phyloP scores from a whole-genome alignment of 2,797 vertebrate genomes.

The Acomys russatus region DNA sequence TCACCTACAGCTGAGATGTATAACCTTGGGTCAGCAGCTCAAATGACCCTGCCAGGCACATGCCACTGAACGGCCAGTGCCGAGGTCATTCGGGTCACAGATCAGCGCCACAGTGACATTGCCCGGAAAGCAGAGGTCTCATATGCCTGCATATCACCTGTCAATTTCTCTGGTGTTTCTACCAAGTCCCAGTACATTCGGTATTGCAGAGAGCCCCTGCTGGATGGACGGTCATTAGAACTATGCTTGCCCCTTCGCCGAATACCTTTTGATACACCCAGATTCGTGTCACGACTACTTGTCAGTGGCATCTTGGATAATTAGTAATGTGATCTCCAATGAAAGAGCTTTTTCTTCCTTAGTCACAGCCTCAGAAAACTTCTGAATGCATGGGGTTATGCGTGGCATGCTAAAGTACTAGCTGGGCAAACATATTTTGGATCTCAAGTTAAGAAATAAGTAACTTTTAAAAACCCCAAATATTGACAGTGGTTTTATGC shows the following conservation, averaged over 20 bases:
- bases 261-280: not conserved
- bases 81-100: not conserved
- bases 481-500: slow-evolving; percentile 10
- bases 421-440: not conserved
- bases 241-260: not conserved
- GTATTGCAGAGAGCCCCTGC: not conserved
- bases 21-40: not conserved
- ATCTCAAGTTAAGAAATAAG: not conserved
- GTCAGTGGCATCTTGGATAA: not conserved
- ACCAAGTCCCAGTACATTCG: not conserved
- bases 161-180: not conserved
- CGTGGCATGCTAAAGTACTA: not conserved
- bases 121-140: slow-evolving; percentile 24
- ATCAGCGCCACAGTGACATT: not conserved
- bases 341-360: slow-evolving; percentile 35
- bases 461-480: not conserved
- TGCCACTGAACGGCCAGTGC: not conserved
- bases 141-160: not conserved
- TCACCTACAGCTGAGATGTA: slow-evolving; percentile 56
- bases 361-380: not conserved
- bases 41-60: slow-evolving; percentile 37
- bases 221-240: not conserved
- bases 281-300: not conserved
- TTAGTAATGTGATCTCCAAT: not conserved
- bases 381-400: not conserved